Base-by-base conservation (phyloP, 2,113 vertebrate genomes). In the Camelus dromedarius region DNA sequence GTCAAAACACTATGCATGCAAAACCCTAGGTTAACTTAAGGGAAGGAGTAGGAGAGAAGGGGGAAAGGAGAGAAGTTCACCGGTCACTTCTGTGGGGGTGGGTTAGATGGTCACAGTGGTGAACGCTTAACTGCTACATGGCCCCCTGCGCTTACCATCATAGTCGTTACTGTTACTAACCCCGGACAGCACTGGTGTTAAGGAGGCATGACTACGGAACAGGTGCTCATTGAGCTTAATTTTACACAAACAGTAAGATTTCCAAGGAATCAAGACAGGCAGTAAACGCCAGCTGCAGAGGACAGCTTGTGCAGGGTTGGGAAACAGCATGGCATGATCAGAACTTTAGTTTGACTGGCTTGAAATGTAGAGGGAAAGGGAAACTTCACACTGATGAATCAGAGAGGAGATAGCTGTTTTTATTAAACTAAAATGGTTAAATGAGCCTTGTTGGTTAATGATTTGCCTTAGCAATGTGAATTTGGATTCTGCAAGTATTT, bases 401-500 rank as follows among this genome's bases (percentile, higher is more conserved):
- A 14, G 62, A 75, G 64, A 89, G 77, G 56, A 42, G 35, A 64
- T 3, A 62, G 30, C 22, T 69, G 16, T 54, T 88, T 93, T 75
- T 77, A 19, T 85, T 90, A 93, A 95, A 82, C 2, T 24, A n/a
- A 35, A 87, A 46, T 73, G 62, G 92, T 58, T 90, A 20, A 26
- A 85, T 81, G 56, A 66, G 5, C 80, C 46, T 75, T 75, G 2
- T 70, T 89, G 73, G 8, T 30, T 93, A 56, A 84, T 7, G 88
- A 2, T 58, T 96, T 94, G 72, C 19, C 19, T 50, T 92, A 73
- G 54, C 35, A 73, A 48, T n/a, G 11, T 91, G 24, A 91, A 52
- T 18, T 46, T 93, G 22, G n/a, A 79, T 89, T 86, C 60, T 95
- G 42, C 89, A 35, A 35, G 35, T 35, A 35, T 35, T 35, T 35